Base-by-base conservation (phyloP, 2,888 invertebrate species). In the Taphrorychus bicolor region DNA sequence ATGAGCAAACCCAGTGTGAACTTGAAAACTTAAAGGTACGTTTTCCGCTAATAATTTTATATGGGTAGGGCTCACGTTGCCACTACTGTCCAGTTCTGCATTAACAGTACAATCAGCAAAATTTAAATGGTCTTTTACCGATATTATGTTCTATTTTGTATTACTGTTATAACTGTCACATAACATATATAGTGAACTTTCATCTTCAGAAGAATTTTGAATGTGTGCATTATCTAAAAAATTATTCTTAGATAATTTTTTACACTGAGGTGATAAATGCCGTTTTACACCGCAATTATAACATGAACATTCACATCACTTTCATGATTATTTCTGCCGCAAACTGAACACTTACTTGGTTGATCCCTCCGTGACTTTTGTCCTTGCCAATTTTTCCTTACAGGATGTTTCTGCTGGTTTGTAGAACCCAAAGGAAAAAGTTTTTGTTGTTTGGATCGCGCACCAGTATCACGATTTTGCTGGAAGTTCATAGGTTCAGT, bases 211-310 rank as follows among this genome's bases (percentile, higher is more conserved):
- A 32, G 5, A 5, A 32, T 9, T 32, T 7, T 32, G 41, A 48
- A 18, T 54, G 42, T 2, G 9, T 2, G 22, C 9, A 11, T 59
- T 32, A 23, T 53, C 9, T 5, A 53, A 41, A 41, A 53, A 61
- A 52, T 61, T 42, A 14, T 61, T 45, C 21, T 17, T 19, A 59
- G 4, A 42, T n/a, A n/a, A n/a, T n/a, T n/a, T n/a, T n/a, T n/a
- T n/a, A 53, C 66, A 70, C 19, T 54, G 54, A 17, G 68, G 61
- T 51, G 70, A 68, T 22, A 70, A 41, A 63, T 70, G 63, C n/a
- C 70, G 63, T 54, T 68, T 59, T 7, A 64, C 45, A 1, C 70
- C 64, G 41, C 59, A 70, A 21, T 59, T 61, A 51, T 68, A 54
- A 48, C 70, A 70, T 9, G 9, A n/a, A n/a, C n/a, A n/a, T n/a